Evolutionary conservation across 2,113 vertebrate genomes (phyloP), one percentile per base, ranked within the genome.

Genomic region (Calyptommatus sinebrachiatus): DNA sequence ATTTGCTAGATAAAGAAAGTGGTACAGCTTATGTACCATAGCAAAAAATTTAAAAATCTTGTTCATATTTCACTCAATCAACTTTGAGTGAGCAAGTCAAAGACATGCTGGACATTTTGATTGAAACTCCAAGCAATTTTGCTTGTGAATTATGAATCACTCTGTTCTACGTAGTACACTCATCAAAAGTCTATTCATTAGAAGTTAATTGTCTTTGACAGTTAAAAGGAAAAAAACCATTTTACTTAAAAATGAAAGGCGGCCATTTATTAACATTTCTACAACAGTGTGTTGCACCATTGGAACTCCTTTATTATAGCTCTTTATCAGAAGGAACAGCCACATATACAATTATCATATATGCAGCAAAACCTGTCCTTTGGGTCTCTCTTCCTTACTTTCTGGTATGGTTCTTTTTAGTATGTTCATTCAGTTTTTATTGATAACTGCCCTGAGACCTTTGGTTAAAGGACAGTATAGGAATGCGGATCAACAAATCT

Each of bases 171-270:
- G 69, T 35, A 29, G 20, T 62, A 50, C 28, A 62, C 71, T 83
- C 65, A 81, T 75, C n/a, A 83, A 61, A 73, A 74, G 28, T n/a
- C 71, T 62, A 74, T 83, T 83, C 57, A 78, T 50, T 50, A 48
- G 45, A 73, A 68, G 41, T 62, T 63, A 73, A 74, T 79, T 73
- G 70, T 29, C 35, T 48, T 70, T 81, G 72, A 81, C 72, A 75
- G 53, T 21, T 61, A 45, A 62, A 50, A 57, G 45, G 78, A 72
- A 29, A 45, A 61, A 14, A n/a, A 2, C 8, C n/a, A n/a, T n/a
- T n/a, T 3, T 26, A 61, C 3, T 29, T 71, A 21, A 46, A 73
- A 45, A 71, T 45, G 61, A 78, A 28, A 71, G 57, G 22, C 67
- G 75, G 79, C 68, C 26, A 18, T 29, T 69, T 53, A 67, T 77